Conservation (phyloP, 2,888 invertebrate species). For the Neoaliturus tenellus region DNA sequence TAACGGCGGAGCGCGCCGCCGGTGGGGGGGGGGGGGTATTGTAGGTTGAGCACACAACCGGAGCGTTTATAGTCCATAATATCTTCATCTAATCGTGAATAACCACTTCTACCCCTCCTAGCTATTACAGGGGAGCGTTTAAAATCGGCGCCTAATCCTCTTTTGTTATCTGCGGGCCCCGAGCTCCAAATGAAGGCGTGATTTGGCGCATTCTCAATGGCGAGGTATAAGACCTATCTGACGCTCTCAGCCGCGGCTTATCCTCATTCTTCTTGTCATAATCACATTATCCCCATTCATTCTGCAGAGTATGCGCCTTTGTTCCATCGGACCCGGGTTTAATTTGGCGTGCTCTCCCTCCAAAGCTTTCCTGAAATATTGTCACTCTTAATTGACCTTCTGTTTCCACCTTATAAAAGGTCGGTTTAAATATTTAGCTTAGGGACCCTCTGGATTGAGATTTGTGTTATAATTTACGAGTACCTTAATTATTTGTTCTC, state of each 20-base stretch:
- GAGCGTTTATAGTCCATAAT: slow-evolving; percentile 70
- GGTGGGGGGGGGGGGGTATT: slow-evolving; percentile 50
- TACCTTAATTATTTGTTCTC: no score
- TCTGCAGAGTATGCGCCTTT: background rate
- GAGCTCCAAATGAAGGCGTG: slow-evolving; percentile 57
- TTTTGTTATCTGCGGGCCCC: slow-evolving; percentile 59
- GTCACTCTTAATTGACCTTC: slow-evolving; percentile 4
- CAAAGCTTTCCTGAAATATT: background rate
- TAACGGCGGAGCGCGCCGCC: slow-evolving; percentile 49
- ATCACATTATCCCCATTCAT: slow-evolving; percentile 33
- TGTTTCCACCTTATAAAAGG: background rate
- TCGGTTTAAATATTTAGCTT: background rate
- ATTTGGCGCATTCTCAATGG: slow-evolving; percentile 56
- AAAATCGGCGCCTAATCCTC: slow-evolving; percentile 59
- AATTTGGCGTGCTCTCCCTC: slow-evolving; percentile 9
- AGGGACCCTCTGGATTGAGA: background rate
- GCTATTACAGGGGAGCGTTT: slow-evolving; percentile 58
- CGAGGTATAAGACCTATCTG: slow-evolving; percentile 42
- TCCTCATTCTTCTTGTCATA: slow-evolving; percentile 43
- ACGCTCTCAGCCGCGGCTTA: slow-evolving; percentile 23
- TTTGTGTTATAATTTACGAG: no score
- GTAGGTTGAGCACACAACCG: slow-evolving; percentile 71
- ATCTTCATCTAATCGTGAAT: slow-evolving; percentile 66
- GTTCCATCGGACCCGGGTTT: background rate
- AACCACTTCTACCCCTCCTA: slow-evolving; percentile 59